phyloP scores from a whole-genome alignment of 2,113 vertebrate species.

The Mastomys coucha region DNA sequence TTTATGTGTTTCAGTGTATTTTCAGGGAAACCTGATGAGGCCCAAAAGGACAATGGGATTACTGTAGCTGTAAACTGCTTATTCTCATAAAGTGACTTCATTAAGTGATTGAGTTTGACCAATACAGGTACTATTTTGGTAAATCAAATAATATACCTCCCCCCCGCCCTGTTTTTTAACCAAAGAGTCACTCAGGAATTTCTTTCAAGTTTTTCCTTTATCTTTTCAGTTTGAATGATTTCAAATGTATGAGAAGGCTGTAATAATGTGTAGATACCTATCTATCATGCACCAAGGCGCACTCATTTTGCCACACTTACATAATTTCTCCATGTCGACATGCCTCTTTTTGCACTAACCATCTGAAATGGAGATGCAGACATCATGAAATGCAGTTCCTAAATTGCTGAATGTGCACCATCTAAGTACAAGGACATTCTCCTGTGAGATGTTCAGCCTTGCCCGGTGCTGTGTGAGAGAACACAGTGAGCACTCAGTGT shows the following conservation, averaged over 20 bases:
- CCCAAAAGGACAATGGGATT: background rate
- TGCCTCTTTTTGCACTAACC: background rate
- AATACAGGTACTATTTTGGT: background rate
- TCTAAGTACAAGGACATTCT: background rate
- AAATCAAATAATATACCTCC: background rate
- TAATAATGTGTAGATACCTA: background rate
- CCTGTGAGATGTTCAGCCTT: background rate
- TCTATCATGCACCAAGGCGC: background rate
- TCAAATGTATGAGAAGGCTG: background rate
- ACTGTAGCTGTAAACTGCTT: slow-evolving; percentile 47
- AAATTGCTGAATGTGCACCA: background rate
- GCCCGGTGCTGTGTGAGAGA: background rate
- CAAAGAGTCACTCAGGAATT: slow-evolving; percentile 19
- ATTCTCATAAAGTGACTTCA: background rate
- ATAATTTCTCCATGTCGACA: background rate
- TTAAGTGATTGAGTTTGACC: slow-evolving; percentile 24
- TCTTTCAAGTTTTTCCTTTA: background rate
- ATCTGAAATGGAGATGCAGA: background rate
- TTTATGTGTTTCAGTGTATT: slow-evolving; percentile 25
- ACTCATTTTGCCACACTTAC: background rate
- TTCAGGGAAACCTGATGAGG: slow-evolving; percentile 8
- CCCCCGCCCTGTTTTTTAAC: background rate
- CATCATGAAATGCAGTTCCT: background rate
- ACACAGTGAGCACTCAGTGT: accelerated
- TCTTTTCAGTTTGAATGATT: slow-evolving; percentile 21